Evolutionary conservation across 2,888 invertebrate genomes (phyloP), one percentile per base, ranked within the genome.

Genomic region (Apotomis betuletana): DNA sequence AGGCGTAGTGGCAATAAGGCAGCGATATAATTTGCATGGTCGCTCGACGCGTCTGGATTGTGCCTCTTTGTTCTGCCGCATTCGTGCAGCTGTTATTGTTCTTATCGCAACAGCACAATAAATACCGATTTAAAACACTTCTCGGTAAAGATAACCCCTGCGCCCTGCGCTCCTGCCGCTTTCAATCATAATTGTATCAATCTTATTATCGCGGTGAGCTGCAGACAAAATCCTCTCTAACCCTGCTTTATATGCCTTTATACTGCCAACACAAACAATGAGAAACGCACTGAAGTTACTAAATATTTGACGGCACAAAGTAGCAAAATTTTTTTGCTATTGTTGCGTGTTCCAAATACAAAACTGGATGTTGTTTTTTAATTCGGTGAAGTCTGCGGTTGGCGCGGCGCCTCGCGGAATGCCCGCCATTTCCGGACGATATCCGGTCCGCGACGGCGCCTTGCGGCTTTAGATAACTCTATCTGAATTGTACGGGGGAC

Each of bases 351-450:
- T 76, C 72, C 70, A 77, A 74, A 76, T 69, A 78, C 79, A 82
- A 83, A 82, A 82, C 79, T 76, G 77, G 77, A 67, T 70, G 77
- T 81, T 78, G 74, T 77, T 74, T 69, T 80, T 83, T 85, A 85
- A 88, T 89, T 87, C 83, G 86, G 83, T 80, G 81, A 83, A 86
- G 82, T 83, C 81, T 86, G 87, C 85, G 88, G 87, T 83, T 81
- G 76, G 75, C 83, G 83, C 79, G 81, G 77, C 87, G 85, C 86
- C 88, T 88, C 84, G 88, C 85, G 91, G 93, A 89, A 93, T 93
- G 92, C 86, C 78, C 80, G 90, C 90, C 88, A 93, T 93, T 92
- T 93, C 93, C 93, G 92, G 92, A 91, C 88, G 86, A 87, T 90
- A 88, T 93, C 93, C 93, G 93, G 90, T 83, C 84, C 86, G 81